phyloP scores from a whole-genome alignment of 2,888 invertebrate species.

The Aradus depressus region DNA sequence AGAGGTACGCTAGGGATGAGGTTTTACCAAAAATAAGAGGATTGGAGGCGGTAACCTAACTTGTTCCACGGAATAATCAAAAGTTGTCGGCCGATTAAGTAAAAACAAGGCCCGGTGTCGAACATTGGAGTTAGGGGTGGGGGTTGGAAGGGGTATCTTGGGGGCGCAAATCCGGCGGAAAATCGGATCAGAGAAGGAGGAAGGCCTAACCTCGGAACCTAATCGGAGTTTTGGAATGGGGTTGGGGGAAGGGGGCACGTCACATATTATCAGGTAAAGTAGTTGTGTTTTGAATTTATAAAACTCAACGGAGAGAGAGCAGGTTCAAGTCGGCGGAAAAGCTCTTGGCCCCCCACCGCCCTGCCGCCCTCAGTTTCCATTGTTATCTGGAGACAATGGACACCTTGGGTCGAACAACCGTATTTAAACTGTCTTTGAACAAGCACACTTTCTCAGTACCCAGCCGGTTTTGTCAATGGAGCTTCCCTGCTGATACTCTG shows the following conservation, averaged over 20 bases:
- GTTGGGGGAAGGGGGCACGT: too few relatives aligned
- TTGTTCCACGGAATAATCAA: neutral
- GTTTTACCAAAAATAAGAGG: neutral
- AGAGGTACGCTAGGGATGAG: slow-evolving; percentile 2
- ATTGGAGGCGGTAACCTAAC: neutral
- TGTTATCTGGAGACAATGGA: neutral
- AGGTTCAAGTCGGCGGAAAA: too few relatives aligned
- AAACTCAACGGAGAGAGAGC: too few relatives aligned
- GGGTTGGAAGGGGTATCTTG: neutral
- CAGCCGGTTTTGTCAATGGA: neutral
- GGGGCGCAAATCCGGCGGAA: slow-evolving; percentile 19
- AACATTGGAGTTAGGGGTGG: neutral
- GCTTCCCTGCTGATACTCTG: too few relatives aligned
- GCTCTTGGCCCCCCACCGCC: neutral
- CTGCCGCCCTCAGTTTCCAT: neutral
- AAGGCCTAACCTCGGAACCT: slow-evolving; percentile 21
- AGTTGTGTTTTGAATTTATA: slow-evolving; percentile 19
- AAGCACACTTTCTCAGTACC: neutral
- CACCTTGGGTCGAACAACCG: neutral
- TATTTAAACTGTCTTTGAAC: neutral
- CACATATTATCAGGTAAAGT: slow-evolving; percentile 24
- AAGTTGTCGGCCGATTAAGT: slow-evolving; percentile 22
- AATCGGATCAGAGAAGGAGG: slow-evolving; percentile 22
- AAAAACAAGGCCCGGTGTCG: slow-evolving; percentile 16
- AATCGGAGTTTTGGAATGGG: too few relatives aligned